Base-by-base conservation (phyloP, 2,113 vertebrate species). In the Grus americana region DNA sequence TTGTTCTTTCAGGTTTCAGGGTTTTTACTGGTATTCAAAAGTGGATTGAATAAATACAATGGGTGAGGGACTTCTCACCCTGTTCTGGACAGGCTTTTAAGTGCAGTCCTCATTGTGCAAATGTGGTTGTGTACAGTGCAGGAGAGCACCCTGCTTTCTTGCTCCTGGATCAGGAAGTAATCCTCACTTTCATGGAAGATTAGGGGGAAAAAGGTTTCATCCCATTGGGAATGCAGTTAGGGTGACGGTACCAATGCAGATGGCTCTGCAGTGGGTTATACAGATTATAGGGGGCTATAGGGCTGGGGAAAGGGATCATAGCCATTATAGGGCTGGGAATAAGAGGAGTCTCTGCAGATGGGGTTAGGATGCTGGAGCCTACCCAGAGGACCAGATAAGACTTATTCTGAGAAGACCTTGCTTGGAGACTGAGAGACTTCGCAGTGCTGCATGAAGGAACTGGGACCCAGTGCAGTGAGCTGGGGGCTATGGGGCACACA, bases 151-250 rank as follows among this genome's bases (percentile, higher is more conserved):
- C 34, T 40, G 15, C 36, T 71, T 3, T 1, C 36, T 65, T 44
- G 23, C 34, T 66, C 32, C 27, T 20, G 36, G 32, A 19, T 32
- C 15, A 15, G 46, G 46, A 66, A 47, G 16, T 21, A 30, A 26
- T 34, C 23, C 52, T 26, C 4, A 8, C 7, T 79, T 61, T n/a
- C 32, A 26, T 5, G 32, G 67, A 54, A 67, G 40, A 42, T 61
- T 9, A 55, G n/a, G 36, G 36, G 17, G 29, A 18, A 55, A 44
- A 52, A 67, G 32, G 21, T 62, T 24, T 10, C 19, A 73, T 62
- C 27, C 40, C 1, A 0, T 15, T 21, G 54, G 54, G 73, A 40
- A 67, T 32, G 61, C 0, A 3, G 34, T 5, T 32, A 50, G 38
- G 38, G 15, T 38, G 30, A 29, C 15, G 54, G 20, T 50, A 70